Evolutionary conservation across 2,888 invertebrate genomes (phyloP).

Genomic region (Allygus modestus): DNA sequence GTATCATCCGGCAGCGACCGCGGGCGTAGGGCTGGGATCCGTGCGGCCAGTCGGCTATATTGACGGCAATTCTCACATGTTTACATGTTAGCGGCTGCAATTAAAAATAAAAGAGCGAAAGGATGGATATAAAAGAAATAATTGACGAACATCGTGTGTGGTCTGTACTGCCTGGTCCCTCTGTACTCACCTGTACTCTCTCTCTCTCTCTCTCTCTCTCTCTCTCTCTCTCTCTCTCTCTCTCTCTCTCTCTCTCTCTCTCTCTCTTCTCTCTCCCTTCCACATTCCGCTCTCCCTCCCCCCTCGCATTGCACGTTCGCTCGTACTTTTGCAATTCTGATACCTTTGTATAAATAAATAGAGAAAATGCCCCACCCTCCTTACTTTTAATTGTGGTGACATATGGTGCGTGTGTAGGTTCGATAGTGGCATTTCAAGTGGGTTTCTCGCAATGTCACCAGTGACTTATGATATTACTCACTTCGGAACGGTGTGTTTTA

Average conservation of each 20-base stretch:
- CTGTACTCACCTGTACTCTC: background rate
- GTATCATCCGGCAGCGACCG: background rate
- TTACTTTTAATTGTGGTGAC: conserved; percentile 10
- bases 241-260: background rate
- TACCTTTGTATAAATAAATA: conserved; percentile 32
- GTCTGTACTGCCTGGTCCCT: background rate
- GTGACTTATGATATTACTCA: background rate
- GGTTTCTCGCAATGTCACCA: background rate
- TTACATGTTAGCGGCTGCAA: conserved; percentile 50
- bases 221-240: background rate
- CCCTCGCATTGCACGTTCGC: conserved; percentile 8
- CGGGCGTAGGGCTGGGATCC: background rate
- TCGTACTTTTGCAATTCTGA: conserved; percentile 48
- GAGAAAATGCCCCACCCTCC: conserved; percentile 16
- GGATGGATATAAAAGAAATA: conserved; percentile 54
- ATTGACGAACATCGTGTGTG: conserved; percentile 58
- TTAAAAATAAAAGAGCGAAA: conserved; percentile 52
- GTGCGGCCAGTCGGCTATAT: conserved; percentile 31
- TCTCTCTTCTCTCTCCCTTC: background rate
- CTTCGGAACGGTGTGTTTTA: background rate
- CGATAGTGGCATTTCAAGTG: background rate
- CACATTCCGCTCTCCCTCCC: background rate
- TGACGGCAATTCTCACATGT: conserved; percentile 38
- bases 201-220: background rate
- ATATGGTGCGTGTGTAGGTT: background rate